Evolutionary conservation across 92 coral and sea anemone genomes (phyloP).

Genomic region (Zoanthus sansibaricus): DNA sequence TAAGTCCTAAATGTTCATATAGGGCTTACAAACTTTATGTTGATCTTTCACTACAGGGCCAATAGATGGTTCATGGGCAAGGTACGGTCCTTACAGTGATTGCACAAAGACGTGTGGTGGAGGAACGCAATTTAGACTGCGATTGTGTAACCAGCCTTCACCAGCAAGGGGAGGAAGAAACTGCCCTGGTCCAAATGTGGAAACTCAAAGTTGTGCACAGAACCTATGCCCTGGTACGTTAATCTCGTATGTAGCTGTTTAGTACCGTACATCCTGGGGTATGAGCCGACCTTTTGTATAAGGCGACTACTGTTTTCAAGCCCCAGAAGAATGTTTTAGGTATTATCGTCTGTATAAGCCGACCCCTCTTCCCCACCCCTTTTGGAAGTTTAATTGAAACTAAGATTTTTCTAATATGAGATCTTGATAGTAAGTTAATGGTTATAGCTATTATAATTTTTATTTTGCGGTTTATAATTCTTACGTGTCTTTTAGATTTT

Average conservation of each 20-base stretch:
- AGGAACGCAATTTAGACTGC: not conserved
- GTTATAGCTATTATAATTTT: no score
- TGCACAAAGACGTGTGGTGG: constrained; percentile 14
- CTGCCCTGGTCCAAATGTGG: not conserved
- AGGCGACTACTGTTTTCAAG: no score
- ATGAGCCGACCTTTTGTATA: no score
- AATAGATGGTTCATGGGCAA: not conserved
- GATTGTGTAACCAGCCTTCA: constrained; percentile 7
- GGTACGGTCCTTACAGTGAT: not conserved
- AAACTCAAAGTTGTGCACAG: not conserved
- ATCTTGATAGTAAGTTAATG: no score
- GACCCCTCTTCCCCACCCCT: no score
- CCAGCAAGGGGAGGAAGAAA: not conserved
- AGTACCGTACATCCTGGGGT: not conserved
- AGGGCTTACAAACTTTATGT: not conserved
- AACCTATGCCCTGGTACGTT: not conserved
- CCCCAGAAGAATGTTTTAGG: no score
- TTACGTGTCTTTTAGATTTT: no score
- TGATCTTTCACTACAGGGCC: not conserved
- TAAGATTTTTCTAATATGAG: no score
- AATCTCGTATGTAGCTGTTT: not conserved
- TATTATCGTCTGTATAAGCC: no score
- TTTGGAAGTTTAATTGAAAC: no score
- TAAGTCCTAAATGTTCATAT: no score
- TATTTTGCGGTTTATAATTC: no score